A percentile compares a stretch with the other conserved stretches of the same genome.
These are phyloP conservation scores for Halcyon leucocephala DNA, from an alignment of 2,797 vertebrate species.

Conservation along the genomic window DNA sequence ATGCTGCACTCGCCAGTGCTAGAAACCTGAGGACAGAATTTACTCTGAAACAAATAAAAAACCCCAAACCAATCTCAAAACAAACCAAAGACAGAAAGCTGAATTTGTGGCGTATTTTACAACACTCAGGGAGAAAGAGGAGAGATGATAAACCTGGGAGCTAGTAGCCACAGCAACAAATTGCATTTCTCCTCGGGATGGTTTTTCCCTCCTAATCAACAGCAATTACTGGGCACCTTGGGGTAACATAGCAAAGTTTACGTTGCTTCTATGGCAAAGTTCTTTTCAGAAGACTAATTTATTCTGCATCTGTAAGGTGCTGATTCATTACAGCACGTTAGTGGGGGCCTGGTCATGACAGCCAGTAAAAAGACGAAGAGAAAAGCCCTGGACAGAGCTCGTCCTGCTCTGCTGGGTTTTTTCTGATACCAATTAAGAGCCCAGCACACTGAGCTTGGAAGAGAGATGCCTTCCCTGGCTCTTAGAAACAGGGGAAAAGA, in stretches of 20 bases:
- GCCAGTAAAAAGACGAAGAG: not conserved
- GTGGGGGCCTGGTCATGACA: not conserved
- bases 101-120: conserved; percentile 50
- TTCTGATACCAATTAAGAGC: not conserved
- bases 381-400: not conserved
- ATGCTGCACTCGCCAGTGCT: not conserved
- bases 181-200: conserved; percentile 57
- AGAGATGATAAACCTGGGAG: conserved; percentile 62
- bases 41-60: not conserved
- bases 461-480: not conserved
- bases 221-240: conserved; percentile 61
- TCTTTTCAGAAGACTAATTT: conserved; percentile 51
- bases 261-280: conserved; percentile 31
- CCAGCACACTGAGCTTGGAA: not conserved
- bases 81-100: not conserved
- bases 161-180: conserved; percentile 73
- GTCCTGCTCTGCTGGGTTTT: not conserved
- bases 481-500: not conserved
- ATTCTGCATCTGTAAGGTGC: conserved; percentile 34
- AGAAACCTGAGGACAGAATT: not conserved
- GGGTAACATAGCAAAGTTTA: conserved; percentile 47
- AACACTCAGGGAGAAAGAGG: conserved; percentile 14
- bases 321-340: conserved; percentile 49
- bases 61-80: not conserved
- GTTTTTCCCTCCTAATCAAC: conserved; percentile 22